Percentiles rank a stretch among this genome's conserved stretches.
Evolutionary conservation across 2,113 vertebrate genomes (phyloP).

Genomic region (Rhodinocichla rosea): DNA sequence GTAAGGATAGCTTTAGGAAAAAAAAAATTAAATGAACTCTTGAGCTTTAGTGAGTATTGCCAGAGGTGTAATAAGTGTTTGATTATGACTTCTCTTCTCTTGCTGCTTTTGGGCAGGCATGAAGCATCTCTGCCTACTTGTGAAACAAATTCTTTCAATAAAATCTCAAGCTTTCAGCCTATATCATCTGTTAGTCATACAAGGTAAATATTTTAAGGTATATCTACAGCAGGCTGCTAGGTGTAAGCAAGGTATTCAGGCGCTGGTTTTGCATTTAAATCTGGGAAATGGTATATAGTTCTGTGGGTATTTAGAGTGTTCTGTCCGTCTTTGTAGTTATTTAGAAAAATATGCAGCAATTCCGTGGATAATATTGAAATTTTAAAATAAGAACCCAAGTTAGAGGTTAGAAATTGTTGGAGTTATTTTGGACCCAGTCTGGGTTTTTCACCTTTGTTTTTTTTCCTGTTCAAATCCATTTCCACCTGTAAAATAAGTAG

Average conservation of each 20-base stretch:
- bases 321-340: neutral
- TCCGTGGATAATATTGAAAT: neutral
- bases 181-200: neutral
- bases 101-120: slow-evolving; percentile 26
- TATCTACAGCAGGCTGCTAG: neutral
- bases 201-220: slow-evolving; percentile 3
- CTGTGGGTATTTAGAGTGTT: neutral
- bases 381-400: neutral
- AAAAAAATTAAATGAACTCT: neutral
- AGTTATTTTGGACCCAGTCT: neutral
- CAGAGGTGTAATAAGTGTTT: neutral
- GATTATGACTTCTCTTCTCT: neutral
- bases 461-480: neutral
- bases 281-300: neutral
- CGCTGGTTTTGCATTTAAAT: neutral
- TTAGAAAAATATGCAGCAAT: neutral
- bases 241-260: neutral
- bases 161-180: slow-evolving; percentile 8
- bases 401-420: neutral
- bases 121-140: neutral
- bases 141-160: neutral
- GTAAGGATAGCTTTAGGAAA: neutral
- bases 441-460: neutral
- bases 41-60: neutral
- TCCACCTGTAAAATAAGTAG: neutral